Base-by-base conservation (phyloP, 2,113 vertebrate species). In the Phoxinus phoxinus region DNA sequence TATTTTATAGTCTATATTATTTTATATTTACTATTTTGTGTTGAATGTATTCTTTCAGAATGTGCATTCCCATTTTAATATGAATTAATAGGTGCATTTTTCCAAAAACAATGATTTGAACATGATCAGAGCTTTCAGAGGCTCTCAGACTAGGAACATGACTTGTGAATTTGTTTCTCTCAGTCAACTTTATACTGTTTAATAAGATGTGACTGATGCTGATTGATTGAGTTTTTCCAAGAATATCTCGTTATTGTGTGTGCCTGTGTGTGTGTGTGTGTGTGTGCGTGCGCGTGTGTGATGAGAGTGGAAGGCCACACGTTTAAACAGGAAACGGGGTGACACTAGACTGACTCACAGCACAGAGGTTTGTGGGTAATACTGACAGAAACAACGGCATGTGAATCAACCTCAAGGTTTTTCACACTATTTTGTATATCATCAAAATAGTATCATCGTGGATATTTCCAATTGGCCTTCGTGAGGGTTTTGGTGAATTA, bases 291-390 rank as follows among this genome's bases (percentile, higher is more conserved):
- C 30, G 84, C 58, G 8, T 44, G 80, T 13, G 58, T 15, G 56
- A 37, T 41, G n/a, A 46, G 25, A 30, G 48, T 85, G 72, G 37
- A 65, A 84, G 44, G 53, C 67, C 53, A 63, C 56, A 84, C 19
- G 17, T 32, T 81, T 81, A 72, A 78, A 71, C 82, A 84, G 75
- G 67, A 87, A 75, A 72, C 65, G 41, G 30, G 17, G 13, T 74
- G 76, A 74, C 67, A 63, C 53, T 63, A 73, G 15, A 30, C 53
- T 86, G 85, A 86, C 35, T 86, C 77, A 81, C 48, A 78, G 65
- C 75, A 74, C 10, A 81, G 67, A 81, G 63, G 79, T 81, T 71
- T 81, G 85, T 86, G 77, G 85, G 77, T 86, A 72, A 59, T 69
- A 72, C 48, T 80, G 67, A 81, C 61, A 73, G 46, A 59, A 48